phyloP scores from a whole-genome alignment of 2,888 invertebrate genomes.

The Pandemis cinnamomeana region DNA sequence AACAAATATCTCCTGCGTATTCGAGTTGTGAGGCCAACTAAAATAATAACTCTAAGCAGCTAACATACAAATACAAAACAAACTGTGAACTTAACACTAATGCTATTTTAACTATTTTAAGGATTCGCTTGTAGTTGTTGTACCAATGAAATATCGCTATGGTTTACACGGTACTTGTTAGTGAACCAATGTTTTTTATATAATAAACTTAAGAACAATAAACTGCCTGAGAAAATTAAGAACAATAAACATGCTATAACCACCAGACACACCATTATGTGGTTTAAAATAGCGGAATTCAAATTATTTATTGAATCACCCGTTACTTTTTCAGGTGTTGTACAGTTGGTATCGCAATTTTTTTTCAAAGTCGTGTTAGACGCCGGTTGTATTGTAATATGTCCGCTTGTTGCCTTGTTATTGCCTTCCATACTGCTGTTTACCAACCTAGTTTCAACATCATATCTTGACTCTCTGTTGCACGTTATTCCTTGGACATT shows the following conservation, averaged over 20 bases:
- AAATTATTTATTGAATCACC: too few species aligned
- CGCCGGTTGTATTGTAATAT: neutral
- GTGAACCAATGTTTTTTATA: neutral
- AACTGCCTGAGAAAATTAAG: neutral
- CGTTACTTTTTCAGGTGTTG: too few species aligned
- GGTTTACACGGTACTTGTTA: neutral
- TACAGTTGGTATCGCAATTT: neutral
- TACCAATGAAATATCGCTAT: neutral
- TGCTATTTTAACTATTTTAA: too few species aligned
- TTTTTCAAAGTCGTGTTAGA: neutral
- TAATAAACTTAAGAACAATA: neutral
- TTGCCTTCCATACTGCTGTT: neutral
- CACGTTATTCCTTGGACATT: neutral
- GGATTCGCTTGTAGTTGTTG: neutral
- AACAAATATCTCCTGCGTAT: too few species aligned
- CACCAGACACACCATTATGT: neutral
- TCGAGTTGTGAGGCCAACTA: too few species aligned
- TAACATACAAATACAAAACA: too few species aligned
- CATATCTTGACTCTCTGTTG: neutral
- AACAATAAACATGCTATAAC: neutral
- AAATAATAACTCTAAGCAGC: too few species aligned
- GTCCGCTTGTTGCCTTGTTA: neutral
- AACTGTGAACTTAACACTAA: too few species aligned
- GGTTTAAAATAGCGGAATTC: too few species aligned
- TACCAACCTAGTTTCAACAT: neutral